Percentiles rank a stretch among this genome's conserved stretches.
These are phyloP conservation scores for Haliaeetus leucogaster DNA, from an alignment of 2,113 vertebrate genomes.

Conservation along the genomic window DNA sequence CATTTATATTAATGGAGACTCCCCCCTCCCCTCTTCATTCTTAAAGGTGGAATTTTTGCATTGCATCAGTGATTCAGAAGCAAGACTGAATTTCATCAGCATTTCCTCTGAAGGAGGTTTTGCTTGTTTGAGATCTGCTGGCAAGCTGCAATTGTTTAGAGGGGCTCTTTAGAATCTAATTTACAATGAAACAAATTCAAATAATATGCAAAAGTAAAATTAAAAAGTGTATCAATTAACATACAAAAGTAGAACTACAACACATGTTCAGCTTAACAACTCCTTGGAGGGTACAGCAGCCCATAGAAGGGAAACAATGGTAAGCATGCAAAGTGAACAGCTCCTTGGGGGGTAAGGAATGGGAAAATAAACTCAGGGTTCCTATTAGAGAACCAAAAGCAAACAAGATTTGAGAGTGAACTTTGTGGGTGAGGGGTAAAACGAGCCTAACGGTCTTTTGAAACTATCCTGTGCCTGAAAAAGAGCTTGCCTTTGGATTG, in stretches of 20 bases:
- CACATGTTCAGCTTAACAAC: slow-evolving; percentile 35
- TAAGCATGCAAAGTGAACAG: not conserved
- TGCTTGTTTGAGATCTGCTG: slow-evolving; percentile 25
- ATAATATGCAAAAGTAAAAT: slow-evolving; percentile 68
- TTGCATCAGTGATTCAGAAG: slow-evolving; percentile 24
- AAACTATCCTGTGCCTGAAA: not conserved
- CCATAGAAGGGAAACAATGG: not conserved
- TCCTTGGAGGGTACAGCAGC: slow-evolving; percentile 22
- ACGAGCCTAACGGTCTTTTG: not conserved
- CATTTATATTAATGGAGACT: slow-evolving; percentile 26
- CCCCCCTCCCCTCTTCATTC: not conserved
- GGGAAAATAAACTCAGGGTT: not conserved
- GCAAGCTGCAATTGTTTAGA: slow-evolving; percentile 49
- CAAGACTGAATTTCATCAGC: slow-evolving; percentile 37
- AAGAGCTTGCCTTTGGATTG: not conserved
- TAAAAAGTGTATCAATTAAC: slow-evolving; percentile 69
- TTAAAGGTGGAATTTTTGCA: slow-evolving; percentile 35
- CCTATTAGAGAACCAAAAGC: not conserved
- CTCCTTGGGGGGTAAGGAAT: not conserved
- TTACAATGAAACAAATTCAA: slow-evolving; percentile 65
- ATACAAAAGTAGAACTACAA: slow-evolving; percentile 59
- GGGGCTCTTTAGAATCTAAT: slow-evolving; percentile 51
- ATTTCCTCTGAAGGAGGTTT: slow-evolving; percentile 31
- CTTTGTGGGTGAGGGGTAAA: not conserved
- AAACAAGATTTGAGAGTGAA: not conserved